Evolutionary conservation across 1,140 invertebrate genomes (phyloP).

Genomic region (Bombus confusus): DNA sequence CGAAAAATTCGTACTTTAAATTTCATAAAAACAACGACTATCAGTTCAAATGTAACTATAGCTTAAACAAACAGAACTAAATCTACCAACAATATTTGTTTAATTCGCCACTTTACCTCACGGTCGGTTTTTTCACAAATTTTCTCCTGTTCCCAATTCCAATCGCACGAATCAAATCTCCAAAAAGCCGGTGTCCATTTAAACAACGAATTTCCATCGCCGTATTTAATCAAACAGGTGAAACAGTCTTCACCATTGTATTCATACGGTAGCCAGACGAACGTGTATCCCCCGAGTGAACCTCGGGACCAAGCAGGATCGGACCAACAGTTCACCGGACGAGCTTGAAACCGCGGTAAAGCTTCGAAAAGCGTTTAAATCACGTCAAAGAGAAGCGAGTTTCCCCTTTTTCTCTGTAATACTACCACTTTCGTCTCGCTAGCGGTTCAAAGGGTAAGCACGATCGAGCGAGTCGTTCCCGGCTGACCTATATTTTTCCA

Average conservation of each 20-base stretch:
- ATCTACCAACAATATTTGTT: too few relatives aligned
- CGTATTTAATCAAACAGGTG: neutral
- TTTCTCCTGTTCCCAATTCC: too few relatives aligned
- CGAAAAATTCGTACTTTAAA: too few relatives aligned
- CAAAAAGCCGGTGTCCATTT: neutral
- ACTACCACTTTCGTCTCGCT: neutral
- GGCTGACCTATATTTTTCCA: neutral
- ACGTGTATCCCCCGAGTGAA: neutral
- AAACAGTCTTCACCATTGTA: conserved; percentile 12
- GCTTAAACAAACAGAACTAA: too few relatives aligned
- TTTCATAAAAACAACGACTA: too few relatives aligned
- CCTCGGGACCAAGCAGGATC: neutral
- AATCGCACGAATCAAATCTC: neutral
- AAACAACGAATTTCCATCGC: too few relatives aligned
- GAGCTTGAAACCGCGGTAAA: neutral
- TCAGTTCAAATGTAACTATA: too few relatives aligned
- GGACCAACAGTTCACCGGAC: neutral
- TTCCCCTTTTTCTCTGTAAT: neutral
- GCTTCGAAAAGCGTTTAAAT: conserved; percentile 6
- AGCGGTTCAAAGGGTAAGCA: neutral
- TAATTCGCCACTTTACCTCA: too few relatives aligned
- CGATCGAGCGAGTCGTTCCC: too few relatives aligned
- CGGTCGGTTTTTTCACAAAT: too few relatives aligned
- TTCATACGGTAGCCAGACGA: neutral
- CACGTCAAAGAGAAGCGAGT: neutral